Conservation (phyloP, 2,888 invertebrate species). For the Acleris literana region DNA sequence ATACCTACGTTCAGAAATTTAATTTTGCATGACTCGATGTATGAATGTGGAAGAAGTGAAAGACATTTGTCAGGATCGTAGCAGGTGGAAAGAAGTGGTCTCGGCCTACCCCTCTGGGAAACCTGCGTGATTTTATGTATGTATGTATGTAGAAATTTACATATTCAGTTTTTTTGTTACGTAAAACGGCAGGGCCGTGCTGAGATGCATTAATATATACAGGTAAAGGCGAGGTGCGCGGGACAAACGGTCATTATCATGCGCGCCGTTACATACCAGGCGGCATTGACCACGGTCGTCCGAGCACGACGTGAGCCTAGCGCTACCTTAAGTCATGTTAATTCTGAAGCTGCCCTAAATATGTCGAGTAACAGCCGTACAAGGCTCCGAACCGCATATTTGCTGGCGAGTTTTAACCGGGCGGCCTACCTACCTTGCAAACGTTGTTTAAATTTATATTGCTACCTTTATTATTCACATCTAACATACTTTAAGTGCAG, state of each 20-base stretch:
- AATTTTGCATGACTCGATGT: too few species aligned
- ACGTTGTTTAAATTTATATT: slow-evolving; percentile 10
- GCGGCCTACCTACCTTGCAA: slow-evolving; percentile 30
- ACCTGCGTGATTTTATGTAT: too few species aligned
- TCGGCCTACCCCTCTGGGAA: too few species aligned
- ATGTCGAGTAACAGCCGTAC: slow-evolving; percentile 55
- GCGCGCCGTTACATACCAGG: slow-evolving; percentile 56
- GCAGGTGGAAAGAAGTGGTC: too few species aligned
- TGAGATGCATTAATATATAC: slow-evolving; percentile 44
- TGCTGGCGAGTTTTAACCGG: slow-evolving; percentile 48
- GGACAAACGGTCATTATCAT: slow-evolving; percentile 66
- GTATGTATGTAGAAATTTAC: too few species aligned
- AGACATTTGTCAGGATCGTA: too few species aligned
- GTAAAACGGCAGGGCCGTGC: slow-evolving; percentile 44
- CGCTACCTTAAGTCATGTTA: slow-evolving; percentile 64
- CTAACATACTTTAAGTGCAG: slow-evolving; percentile 55
- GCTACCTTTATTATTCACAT: slow-evolving; percentile 20
- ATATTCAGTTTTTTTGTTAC: slow-evolving; percentile 25
- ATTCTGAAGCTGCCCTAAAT: slow-evolving; percentile 63
- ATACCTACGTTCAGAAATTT: slow-evolving; percentile 20
- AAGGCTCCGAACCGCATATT: slow-evolving; percentile 65
- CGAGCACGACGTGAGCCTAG: slow-evolving; percentile 46
- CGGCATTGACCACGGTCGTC: slow-evolving; percentile 68
- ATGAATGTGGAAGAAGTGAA: too few species aligned
- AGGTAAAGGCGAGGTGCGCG: slow-evolving; percentile 48